Conservation (phyloP, 1,140 invertebrate species). For the Dendroctonus ponderosae region DNA sequence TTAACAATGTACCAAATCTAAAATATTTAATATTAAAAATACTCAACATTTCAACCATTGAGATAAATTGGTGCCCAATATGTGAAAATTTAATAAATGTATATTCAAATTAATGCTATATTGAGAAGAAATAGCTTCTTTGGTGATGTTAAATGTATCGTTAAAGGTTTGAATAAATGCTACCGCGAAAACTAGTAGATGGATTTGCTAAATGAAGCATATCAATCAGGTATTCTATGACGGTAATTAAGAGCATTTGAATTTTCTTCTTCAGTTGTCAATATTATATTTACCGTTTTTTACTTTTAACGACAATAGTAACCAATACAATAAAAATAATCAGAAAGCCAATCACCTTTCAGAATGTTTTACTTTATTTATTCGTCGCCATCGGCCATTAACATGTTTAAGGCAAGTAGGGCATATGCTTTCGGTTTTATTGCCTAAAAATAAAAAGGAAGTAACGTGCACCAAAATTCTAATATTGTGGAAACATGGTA, state of each 20-base stretch:
- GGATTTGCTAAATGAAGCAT: slow-evolving; percentile 22
- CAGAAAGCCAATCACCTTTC: slow-evolving; percentile 14
- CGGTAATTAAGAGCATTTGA: slow-evolving; percentile 16
- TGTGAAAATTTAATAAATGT: too few relatives aligned
- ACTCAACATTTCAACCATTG: too few relatives aligned
- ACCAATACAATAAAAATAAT: slow-evolving; percentile 5
- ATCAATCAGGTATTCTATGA: slow-evolving; percentile 15
- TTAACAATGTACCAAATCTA: too few relatives aligned
- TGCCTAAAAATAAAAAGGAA: too few relatives aligned
- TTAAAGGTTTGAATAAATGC: neutral
- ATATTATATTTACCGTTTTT: slow-evolving; percentile 11
- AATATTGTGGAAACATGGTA: too few relatives aligned
- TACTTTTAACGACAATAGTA: slow-evolving; percentile 11
- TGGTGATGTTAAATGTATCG: neutral
- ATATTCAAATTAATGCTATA: too few relatives aligned
- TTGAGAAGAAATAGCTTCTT: too few relatives aligned
- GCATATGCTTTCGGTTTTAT: too few relatives aligned
- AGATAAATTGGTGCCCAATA: too few relatives aligned
- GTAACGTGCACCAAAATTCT: too few relatives aligned
- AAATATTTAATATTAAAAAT: too few relatives aligned
- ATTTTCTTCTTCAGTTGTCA: slow-evolving; percentile 20
- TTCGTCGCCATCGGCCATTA: neutral
- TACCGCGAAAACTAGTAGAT: neutral
- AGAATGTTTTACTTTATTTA: slow-evolving; percentile 1
- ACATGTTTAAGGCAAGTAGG: neutral